Evolutionary conservation across 64 coral and sea anemone genomes (phyloP), one percentile per base, ranked within the genome.

Genomic region (Montipora sp.): DNA sequence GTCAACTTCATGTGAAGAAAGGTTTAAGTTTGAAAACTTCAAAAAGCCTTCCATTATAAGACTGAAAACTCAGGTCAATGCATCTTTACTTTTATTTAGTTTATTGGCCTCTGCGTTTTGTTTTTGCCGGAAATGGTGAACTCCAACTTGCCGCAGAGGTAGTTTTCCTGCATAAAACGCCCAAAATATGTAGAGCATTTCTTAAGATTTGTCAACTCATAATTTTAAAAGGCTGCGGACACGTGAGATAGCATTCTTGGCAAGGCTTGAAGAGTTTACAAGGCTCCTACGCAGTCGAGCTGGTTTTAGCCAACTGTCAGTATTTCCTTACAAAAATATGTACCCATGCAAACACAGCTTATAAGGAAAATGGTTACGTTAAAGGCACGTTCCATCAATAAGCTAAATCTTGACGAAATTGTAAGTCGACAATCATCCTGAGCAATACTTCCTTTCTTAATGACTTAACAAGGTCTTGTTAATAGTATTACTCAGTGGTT

Each of bases 361-460:
- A 1, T 14, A 3, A 3, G 68, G 21, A 71, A 71, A 71, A 71
- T 9, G 5, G 18, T 71, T 23, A 71, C 68, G 3, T 71, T 22
- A 5, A 6, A 71, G 14, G 21, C 68, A 71, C 18, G 18, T 71
- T 71, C 8, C 19, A 71, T 19, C 4, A 21, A 71, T 71, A 4
- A 23, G 4, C 19, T 23, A 71, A n/a, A 18, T 68, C 63, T 5
- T 68, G 18, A 36, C 36, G 36, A n/a, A 68, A 66, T 66, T 13
- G 61, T 14, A 71, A 71, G 10, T 22, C 14, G 8, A 71, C 10
- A 47, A 48, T 44, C 3, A 47, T 49, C 75, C 75, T 19, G 2
- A 12, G 65, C 18, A 6, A 85, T 61, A 85, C 65, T 85, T 70
- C 82, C 82, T 71, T 85, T 9, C 49, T 50, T 71, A 71, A 47